Percentiles rank a stretch among this genome's conserved stretches.
These are phyloP conservation scores for Apogon hyalosoma DNA, from an alignment of 2,797 vertebrate genomes.

Conservation along the genomic window DNA sequence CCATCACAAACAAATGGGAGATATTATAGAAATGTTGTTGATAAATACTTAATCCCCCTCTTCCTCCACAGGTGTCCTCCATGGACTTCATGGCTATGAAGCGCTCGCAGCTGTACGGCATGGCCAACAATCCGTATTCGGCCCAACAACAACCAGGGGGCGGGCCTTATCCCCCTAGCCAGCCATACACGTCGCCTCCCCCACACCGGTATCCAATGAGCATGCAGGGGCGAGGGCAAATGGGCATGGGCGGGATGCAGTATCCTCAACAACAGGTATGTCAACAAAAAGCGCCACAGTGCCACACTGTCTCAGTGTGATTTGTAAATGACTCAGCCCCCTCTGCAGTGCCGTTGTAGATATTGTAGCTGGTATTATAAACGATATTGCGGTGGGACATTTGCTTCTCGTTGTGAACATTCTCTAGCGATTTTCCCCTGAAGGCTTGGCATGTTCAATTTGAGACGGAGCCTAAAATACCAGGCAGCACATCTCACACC, in stretches of 20 bases:
- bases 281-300: conserved; percentile 9
- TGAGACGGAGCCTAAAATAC: conserved; percentile 64
- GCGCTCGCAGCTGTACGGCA: conserved; percentile 92
- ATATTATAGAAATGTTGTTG: conserved; percentile 12
- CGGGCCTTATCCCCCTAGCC: conserved; percentile 87
- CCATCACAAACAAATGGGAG: conserved; percentile 13
- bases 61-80: conserved; percentile 87
- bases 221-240: conserved; percentile 90
- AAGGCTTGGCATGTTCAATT: conserved; percentile 68
- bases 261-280: conserved; percentile 94
- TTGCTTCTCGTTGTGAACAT: conserved; percentile 47
- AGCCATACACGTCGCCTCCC: conserved; percentile 89
- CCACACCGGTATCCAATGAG: conserved; percentile 91
- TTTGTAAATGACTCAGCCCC: conserved; percentile 1
- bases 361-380: conserved; percentile 37
- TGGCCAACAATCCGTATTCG: conserved; percentile 90
- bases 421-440: conserved; percentile 45
- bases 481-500: conserved; percentile 60
- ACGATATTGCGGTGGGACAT: conserved; percentile 52
- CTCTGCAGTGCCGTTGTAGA: conserved; percentile 24
- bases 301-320: not conserved
- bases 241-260: conserved; percentile 91
- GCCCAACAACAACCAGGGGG: conserved; percentile 81
- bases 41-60: conserved; percentile 14
- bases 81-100: conserved; percentile 97